A percentile compares a stretch with the other conserved stretches of the same genome.
Conservation (phyloP, 1,140 invertebrate species). For the Heliconius congener region DNA sequence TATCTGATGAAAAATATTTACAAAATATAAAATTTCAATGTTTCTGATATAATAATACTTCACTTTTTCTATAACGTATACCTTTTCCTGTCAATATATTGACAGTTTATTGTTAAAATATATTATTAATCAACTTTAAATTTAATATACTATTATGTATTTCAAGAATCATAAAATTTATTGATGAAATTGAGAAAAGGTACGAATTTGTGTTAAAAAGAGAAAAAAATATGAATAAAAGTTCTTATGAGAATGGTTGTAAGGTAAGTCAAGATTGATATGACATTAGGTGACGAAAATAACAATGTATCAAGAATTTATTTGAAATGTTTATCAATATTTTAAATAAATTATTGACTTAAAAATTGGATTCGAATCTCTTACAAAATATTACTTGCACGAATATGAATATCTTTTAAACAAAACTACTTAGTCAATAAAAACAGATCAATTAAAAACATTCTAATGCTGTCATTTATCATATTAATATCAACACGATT, state of each 20-base stretch:
- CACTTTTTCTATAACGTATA: neutral
- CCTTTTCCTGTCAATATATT: slow-evolving; percentile 8
- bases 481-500: neutral
- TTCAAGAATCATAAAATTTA: neutral
- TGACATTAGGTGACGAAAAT: neutral
- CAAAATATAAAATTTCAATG: neutral
- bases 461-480: neutral
- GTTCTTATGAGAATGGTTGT: slow-evolving; percentile 2
- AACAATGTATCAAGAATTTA: neutral
- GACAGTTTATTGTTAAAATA: neutral
- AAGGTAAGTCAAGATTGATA: neutral
- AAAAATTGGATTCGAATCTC: neutral
- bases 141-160: neutral
- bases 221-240: neutral
- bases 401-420: neutral
- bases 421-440: neutral
- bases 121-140: neutral
- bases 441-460: neutral
- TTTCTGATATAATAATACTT: neutral
- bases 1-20: neutral
- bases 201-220: neutral
- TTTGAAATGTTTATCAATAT: neutral
- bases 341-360: neutral
- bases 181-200: neutral
- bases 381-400: neutral